Base-by-base conservation (phyloP, 2,113 vertebrate species). In the Ctenomys sociabilis region DNA sequence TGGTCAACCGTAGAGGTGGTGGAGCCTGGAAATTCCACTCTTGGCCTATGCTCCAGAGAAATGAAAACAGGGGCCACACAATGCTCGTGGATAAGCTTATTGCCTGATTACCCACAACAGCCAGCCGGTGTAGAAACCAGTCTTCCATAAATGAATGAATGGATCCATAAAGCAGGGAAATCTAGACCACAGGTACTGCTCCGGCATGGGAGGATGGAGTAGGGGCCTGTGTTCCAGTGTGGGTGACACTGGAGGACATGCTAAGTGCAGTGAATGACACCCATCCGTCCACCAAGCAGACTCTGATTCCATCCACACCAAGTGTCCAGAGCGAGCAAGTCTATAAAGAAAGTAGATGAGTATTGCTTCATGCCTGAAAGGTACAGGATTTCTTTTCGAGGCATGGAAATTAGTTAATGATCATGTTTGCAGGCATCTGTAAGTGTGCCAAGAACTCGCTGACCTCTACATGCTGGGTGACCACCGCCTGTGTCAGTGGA, bases 201-300 rank as follows among this genome's bases (percentile, higher is more conserved):
- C 57, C 2, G 6, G n/a, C 73, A 8, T 4, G 3, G 24, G 43
- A 70, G 24, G 49, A 0, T 30, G 16, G 52, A 16, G 10, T 1
- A 35, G 1, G 1, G 1, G 26, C 0, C 11, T 7, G 1, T 5
- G 21, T 16, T 28, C 1, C 19, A 4, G 7, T 12, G 2, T 0
- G 12, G 72, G 30, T 4, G 77, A 21, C 30, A 3, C 80, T 17
- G 32, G 59, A 35, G n/a, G 22, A 57, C 0, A 2, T 14, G 32
- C 17, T 17, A 1, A 59, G 21, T 4, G 8, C 30, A 85, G 63
- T n/a, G 43, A 43, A 49, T 30, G 35, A 59, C 49, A 28, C 24
- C 30, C 10, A 0, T 37, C 43, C 16, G 10, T 30, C 75, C 70
- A 1, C 22, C 5, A 28, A 45, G 28, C 22, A 26, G 2, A 1